phyloP scores from a whole-genome alignment of 1,140 invertebrate species.

The Drosophila tani region DNA sequence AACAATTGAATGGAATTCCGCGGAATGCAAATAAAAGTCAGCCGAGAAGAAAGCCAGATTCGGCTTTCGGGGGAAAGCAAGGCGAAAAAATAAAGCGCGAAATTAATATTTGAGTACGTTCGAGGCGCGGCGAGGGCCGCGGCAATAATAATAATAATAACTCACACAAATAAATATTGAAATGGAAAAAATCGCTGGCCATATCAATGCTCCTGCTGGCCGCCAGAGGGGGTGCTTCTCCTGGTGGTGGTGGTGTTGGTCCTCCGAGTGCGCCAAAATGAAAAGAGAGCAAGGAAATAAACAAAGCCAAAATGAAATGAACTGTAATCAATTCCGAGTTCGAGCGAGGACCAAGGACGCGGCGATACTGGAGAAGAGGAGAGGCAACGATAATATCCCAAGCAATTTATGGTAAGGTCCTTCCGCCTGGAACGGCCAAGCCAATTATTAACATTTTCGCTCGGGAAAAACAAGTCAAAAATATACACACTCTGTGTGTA shows the following conservation, averaged over 20 bases:
- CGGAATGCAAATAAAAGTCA: conserved; percentile 23
- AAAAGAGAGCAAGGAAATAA: conserved; percentile 52
- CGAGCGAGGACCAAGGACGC: too few species aligned
- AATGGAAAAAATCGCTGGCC: conserved; percentile 51
- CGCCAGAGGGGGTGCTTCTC: background rate
- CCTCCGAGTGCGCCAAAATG: conserved; percentile 19
- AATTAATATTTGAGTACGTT: conserved; percentile 57
- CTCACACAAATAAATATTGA: conserved; percentile 62
- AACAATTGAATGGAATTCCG: conserved; percentile 17
- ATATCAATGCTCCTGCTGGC: conserved; percentile 38
- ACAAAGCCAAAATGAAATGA: conserved; percentile 67
- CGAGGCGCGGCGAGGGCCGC: conserved; percentile 3
- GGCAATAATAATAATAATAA: conserved; percentile 64
- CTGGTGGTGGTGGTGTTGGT: background rate
- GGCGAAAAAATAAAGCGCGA: conserved; percentile 30
- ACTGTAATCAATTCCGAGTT: conserved; percentile 64
- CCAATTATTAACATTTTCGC: conserved; percentile 61
- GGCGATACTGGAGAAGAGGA: too few species aligned
- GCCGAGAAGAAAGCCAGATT: conserved; percentile 17
- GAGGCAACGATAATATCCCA: conserved; percentile 47
- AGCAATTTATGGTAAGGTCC: conserved; percentile 61
- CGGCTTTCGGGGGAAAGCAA: background rate
- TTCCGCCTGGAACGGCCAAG: conserved; percentile 44
- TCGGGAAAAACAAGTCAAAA: conserved; percentile 22
- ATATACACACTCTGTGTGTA: background rate